Conservation (phyloP, 2,797 vertebrate genomes). For the Microhierax caerulescens region DNA sequence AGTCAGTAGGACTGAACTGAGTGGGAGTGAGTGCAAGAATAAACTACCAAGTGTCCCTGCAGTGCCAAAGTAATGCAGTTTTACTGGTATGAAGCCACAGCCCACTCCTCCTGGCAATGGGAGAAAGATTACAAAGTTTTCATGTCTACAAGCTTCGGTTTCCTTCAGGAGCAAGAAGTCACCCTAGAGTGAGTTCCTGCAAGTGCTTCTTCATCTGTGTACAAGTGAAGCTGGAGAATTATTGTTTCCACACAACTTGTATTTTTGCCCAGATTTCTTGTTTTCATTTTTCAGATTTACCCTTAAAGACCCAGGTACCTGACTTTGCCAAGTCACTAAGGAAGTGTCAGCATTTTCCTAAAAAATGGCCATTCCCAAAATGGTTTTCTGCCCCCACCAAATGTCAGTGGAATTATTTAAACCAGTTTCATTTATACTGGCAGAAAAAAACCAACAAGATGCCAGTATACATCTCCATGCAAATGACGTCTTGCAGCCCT, state of each 20-base stretch:
- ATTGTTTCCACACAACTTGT: not conserved
- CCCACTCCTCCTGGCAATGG: not conserved
- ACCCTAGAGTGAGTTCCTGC: not conserved
- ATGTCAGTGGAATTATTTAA: not conserved
- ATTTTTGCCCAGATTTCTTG: not conserved
- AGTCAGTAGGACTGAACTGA: not conserved
- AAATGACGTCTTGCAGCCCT: conserved; percentile 47
- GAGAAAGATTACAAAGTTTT: not conserved
- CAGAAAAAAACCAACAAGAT: not conserved
- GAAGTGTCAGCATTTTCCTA: not conserved
- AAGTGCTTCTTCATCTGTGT: not conserved
- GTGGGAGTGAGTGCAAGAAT: not conserved
- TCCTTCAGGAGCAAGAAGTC: not conserved
- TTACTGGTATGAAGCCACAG: not conserved
- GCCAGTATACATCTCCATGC: not conserved
- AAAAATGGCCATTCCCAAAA: not conserved
- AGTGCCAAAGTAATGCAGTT: not conserved
- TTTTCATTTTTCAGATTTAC: not conserved
- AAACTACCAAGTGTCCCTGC: not conserved
- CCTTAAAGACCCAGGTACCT: not conserved
- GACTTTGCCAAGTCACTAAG: not conserved
- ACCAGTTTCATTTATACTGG: not conserved
- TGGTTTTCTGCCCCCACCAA: not conserved
- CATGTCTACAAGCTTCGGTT: not conserved
- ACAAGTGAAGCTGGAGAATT: not conserved